Evolutionary conservation across 2,113 vertebrate species (phyloP), one percentile per base, ranked within the genome.

Genomic region (Apodemus sylvaticus): DNA sequence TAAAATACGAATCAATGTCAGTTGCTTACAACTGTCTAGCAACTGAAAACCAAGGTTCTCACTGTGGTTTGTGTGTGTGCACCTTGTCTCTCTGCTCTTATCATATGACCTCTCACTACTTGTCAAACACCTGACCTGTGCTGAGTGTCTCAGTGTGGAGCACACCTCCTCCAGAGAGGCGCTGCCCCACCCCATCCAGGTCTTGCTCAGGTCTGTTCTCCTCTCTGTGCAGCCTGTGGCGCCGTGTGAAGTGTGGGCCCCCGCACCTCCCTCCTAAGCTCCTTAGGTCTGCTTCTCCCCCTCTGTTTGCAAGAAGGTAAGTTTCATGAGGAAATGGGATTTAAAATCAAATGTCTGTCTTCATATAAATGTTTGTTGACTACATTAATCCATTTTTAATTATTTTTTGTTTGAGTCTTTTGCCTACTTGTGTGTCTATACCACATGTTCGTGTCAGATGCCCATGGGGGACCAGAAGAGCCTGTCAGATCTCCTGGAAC

Each of bases 341-440:
- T 53, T 42, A 22, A 71, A 10, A 29, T 10, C 62, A 53, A 77
- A 36, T 39, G n/a, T 64, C 68, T 79, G 24, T 31, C 71, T 95
- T 90, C 66, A 17, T 95, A 86, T 26, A n/a, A 55, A n/a, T 76
- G 90, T 82, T 87, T 82, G 66, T 85, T 92, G n/a, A 60, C 66
- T 94, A 16, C 19, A 51, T 86, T 94, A 42, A 85, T 88, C 34
- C 31, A 66, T 62, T 92, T 82, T 93, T 36, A 78, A 17, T 29
- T 92, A 60, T 82, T 82, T 39, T 60, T 26, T 60, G 79, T 39
- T 53, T 53, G 76, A 10, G 48, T 78, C 14, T 53, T 79, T 36
- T 1, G 1, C 77, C 29, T 34, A 16, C 29, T 36, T 79, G 8
- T 53, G 34, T 79, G 31, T 53, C 31, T 79, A 12, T 79, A 31